phyloP scores from a whole-genome alignment of 2,113 vertebrate genomes.

The Aepyceros melampus region DNA sequence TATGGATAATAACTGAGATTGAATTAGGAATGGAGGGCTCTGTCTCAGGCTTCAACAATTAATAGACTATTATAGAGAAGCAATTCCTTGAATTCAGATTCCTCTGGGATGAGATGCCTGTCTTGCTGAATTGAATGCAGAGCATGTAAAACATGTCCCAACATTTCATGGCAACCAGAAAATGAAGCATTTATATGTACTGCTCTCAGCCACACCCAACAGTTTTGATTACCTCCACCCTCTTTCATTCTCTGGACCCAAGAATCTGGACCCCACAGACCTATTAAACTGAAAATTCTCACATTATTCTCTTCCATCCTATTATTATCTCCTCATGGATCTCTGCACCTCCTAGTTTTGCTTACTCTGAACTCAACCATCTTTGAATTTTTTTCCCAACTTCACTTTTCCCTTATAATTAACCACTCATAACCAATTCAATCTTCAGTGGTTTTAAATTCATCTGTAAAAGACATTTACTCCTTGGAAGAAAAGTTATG shows the following conservation, averaged over 20 bases:
- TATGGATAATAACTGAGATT: neutral
- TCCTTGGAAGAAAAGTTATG: too few relatives aligned
- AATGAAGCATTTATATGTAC: neutral
- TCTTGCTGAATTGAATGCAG: neutral
- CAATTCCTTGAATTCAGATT: neutral
- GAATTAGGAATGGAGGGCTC: neutral
- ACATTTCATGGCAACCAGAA: neutral
- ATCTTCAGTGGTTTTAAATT: neutral
- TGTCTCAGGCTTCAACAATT: neutral
- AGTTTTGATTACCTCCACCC: neutral
- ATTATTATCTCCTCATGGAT: neutral
- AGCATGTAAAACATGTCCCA: neutral
- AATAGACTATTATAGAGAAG: neutral
- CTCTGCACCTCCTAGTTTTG: neutral
- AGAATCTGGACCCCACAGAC: neutral
- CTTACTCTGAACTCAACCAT: neutral
- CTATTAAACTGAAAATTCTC: neutral
- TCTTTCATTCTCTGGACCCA: neutral
- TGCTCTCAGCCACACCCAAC: neutral
- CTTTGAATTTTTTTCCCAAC: neutral
- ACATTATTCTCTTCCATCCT: neutral
- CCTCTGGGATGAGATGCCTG: neutral
- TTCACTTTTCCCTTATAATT: neutral
- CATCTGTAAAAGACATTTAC: too few relatives aligned
- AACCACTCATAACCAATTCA: neutral